Conservation (phyloP, 1,140 invertebrate species). For the Lucilia cuprina region DNA sequence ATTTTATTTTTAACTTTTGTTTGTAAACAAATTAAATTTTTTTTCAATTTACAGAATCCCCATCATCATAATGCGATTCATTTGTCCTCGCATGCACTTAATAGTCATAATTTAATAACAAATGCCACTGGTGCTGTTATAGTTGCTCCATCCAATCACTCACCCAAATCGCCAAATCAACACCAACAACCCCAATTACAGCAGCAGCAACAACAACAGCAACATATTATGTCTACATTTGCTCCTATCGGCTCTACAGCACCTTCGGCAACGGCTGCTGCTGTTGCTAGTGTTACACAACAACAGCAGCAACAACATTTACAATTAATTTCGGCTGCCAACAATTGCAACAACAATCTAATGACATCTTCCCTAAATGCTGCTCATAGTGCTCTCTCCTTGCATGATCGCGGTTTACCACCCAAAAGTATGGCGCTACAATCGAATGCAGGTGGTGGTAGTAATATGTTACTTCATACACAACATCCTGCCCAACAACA, state of each 20-base stretch:
- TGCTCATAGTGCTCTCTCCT: constrained; percentile 45
- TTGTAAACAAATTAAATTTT: background rate
- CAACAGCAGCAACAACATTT: constrained; percentile 58
- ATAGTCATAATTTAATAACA: constrained; percentile 62
- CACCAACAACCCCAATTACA: constrained; percentile 51
- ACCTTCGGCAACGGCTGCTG: constrained; percentile 47
- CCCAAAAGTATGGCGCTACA: constrained; percentile 51
- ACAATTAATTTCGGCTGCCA: constrained; percentile 51
- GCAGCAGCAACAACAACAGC: constrained; percentile 37
- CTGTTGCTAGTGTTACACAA: constrained; percentile 58
- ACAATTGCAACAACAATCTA: constrained; percentile 47
- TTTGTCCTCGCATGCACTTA: constrained; percentile 61
- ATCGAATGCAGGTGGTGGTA: constrained; percentile 42
- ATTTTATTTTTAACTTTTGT: background rate
- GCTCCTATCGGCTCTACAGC: constrained; percentile 28
- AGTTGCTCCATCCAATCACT: constrained; percentile 49
- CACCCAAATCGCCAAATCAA: constrained; percentile 62
- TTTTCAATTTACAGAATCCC: constrained; percentile 47
- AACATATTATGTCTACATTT: constrained; percentile 38
- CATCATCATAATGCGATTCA: constrained; percentile 50
- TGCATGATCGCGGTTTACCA: constrained; percentile 53
- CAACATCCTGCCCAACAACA: constrained; percentile 45
- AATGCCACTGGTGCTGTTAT: constrained; percentile 35
- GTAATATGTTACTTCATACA: constrained; percentile 40
- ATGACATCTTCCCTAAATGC: constrained; percentile 61